Evolutionary conservation across 2,888 invertebrate genomes (phyloP).

Genomic region (Brachylomia viminalis): DNA sequence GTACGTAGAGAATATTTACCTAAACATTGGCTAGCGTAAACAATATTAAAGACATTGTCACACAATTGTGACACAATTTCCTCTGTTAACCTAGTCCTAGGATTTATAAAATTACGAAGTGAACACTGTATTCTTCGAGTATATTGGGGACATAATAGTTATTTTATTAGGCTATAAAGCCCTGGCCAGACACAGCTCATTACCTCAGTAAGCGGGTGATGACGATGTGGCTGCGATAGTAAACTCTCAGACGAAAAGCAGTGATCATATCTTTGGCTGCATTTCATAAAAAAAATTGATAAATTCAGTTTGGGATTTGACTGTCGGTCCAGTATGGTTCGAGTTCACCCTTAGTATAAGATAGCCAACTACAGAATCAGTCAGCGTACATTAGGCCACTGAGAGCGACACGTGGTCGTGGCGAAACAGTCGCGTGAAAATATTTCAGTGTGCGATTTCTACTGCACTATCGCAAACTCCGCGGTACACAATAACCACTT

Average conservation of each 20-base stretch:
- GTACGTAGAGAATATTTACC: slow-evolving; percentile 16
- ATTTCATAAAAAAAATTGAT: not conserved
- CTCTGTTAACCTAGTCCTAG: not conserved
- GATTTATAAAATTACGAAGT: not conserved
- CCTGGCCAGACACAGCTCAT: not conserved
- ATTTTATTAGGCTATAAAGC: slow-evolving; percentile 5
- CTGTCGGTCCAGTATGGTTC: not conserved
- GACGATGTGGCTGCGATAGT: not conserved
- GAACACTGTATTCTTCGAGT: not conserved
- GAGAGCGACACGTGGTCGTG: not conserved
- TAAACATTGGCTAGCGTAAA: slow-evolving; percentile 15
- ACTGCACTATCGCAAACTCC: slow-evolving; percentile 20
- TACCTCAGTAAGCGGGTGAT: not conserved
- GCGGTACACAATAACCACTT: slow-evolving; percentile 23
- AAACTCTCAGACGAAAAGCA: not conserved
- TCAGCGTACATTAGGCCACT: too few relatives aligned
- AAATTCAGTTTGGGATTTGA: not conserved
- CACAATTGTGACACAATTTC: not conserved
- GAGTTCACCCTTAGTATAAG: not conserved
- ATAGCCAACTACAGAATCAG: not conserved
- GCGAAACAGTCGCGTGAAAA: slow-evolving; percentile 28
- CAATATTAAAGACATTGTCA: not conserved
- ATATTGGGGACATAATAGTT: not conserved
- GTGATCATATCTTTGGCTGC: not conserved
- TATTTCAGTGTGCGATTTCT: slow-evolving; percentile 49